Conservation (phyloP, 2,113 vertebrate species). For the Clupea harengus region DNA sequence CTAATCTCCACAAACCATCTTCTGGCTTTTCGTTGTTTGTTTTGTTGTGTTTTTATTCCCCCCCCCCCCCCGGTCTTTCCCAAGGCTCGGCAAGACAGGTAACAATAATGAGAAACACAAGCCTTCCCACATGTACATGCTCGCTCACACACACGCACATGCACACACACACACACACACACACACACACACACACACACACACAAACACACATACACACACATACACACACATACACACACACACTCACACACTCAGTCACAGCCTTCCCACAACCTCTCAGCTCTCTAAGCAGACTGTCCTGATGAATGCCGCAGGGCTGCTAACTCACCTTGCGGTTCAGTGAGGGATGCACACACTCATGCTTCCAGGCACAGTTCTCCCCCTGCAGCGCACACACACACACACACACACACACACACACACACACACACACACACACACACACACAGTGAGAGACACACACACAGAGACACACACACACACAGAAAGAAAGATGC, state of each 20-base stretch:
- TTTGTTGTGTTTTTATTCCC: not conserved
- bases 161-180: conserved; percentile 10
- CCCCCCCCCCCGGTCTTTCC: conserved; percentile 38
- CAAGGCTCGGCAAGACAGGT: conserved; percentile 21
- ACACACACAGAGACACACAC: not conserved
- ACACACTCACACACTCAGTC: conserved; percentile 15
- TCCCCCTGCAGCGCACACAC: not conserved
- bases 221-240: conserved; percentile 34
- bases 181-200: not conserved
- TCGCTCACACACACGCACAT: not conserved
- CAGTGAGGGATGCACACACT: not conserved
- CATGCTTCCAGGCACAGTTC: not conserved
- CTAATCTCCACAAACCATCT: conserved; percentile 70
- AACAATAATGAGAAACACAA: conserved; percentile 33
- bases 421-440: conserved; percentile 15
- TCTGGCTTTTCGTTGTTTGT: conserved; percentile 26
- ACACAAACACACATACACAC: not conserved
- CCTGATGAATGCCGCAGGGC: conserved; percentile 2
- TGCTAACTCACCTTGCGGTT: not conserved
- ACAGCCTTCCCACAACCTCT: conserved; percentile 33
- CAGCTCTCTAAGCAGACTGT: conserved; percentile 18
- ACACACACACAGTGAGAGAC: not conserved
- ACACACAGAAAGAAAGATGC: not conserved
- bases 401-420: not conserved
- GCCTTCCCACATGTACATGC: not conserved